Conservation (phyloP, 2,797 vertebrate species). For the Platyrinchus mystaceus region DNA sequence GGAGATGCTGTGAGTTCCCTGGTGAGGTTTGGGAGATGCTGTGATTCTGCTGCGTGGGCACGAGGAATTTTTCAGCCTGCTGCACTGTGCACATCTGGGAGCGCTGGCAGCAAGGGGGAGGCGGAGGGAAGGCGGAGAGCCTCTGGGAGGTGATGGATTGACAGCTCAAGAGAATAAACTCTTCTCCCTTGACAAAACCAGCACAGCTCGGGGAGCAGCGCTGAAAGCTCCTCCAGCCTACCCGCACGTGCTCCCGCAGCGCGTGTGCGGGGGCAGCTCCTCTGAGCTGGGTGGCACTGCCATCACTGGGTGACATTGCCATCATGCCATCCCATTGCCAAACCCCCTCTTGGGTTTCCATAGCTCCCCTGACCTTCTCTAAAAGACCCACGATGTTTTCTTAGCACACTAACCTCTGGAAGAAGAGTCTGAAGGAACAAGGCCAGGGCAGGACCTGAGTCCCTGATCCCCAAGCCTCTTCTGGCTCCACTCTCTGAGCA, state of each 20-base stretch:
- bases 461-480: background rate
- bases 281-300: background rate
- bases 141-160: slow-evolving; percentile 52
- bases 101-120: background rate
- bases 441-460: background rate
- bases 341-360: background rate
- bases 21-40: background rate
- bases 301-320: background rate
- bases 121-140: slow-evolving; percentile 4
- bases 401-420: fast-evolving
- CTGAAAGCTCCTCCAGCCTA: background rate
- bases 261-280: background rate
- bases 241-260: background rate
- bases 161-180: slow-evolving; percentile 53
- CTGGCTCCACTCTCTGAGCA: fast-evolving
- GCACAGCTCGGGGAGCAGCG: background rate
- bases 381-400: background rate
- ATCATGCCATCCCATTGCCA: background rate
- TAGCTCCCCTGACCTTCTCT: background rate
- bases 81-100: slow-evolving; percentile 12
- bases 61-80: background rate
- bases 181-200: background rate
- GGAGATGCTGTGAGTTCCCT: background rate
- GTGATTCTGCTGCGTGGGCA: background rate
- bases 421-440: background rate